Percentiles rank a stretch among this genome's conserved stretches.
These are phyloP conservation scores for Erithacus rubecula DNA, from an alignment of 2,797 vertebrate genomes.

Conservation along the genomic window DNA sequence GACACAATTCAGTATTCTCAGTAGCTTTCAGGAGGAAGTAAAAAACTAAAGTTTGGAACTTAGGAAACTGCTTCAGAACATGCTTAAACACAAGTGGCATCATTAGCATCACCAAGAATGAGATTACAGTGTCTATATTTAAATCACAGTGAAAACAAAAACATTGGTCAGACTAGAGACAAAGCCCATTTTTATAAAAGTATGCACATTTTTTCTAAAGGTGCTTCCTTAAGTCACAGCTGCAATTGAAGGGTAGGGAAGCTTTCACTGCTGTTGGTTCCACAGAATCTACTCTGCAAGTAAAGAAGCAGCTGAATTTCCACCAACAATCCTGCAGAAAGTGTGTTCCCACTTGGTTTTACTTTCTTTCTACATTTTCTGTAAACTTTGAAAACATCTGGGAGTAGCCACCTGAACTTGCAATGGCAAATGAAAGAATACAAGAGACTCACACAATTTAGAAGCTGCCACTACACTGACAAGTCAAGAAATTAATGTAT, in stretches of 20 bases:
- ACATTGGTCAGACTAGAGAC: not conserved
- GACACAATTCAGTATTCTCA: fast-evolving
- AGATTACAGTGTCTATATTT: not conserved
- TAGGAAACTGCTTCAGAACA: not conserved
- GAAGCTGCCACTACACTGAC: not conserved
- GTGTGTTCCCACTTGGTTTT: not conserved
- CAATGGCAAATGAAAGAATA: not conserved
- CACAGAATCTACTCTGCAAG: not conserved
- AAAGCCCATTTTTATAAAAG: not conserved
- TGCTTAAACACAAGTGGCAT: not conserved
- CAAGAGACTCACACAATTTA: not conserved
- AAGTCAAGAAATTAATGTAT: not conserved
- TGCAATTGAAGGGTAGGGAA: not conserved
- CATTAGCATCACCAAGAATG: not conserved
- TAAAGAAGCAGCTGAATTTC: not conserved
- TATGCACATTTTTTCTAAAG: not conserved
- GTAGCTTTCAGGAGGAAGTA: not conserved
- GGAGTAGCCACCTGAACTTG: not conserved
- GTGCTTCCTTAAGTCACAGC: not conserved
- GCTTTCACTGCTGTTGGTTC: not conserved
- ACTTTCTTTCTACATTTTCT: not conserved
- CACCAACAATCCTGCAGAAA: not conserved
- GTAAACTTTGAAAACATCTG: not conserved
- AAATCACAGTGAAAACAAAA: not conserved
- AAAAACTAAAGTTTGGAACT: not conserved